Evolutionary conservation across 1,140 invertebrate species (phyloP), one percentile per base, ranked within the genome.

Genomic region (Drosophila tropicalis): DNA sequence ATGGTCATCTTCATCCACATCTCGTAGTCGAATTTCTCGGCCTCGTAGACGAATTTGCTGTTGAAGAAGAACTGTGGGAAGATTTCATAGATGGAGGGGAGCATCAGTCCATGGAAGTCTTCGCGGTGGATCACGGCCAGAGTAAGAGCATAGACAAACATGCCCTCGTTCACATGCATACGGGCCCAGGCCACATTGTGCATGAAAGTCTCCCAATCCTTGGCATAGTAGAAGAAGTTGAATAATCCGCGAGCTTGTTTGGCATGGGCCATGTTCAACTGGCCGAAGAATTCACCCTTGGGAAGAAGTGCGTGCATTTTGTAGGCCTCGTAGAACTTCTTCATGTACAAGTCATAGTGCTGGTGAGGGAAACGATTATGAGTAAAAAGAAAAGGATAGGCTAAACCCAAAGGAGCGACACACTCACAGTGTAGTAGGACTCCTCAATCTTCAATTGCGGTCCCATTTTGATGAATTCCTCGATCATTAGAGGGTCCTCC

Each of bases 61-160:
- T 93, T 93, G 51, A 95, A 29, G 92, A 94, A 96, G 29, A 92
- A 92, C 80, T 94, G 93, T 0, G 95, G 95, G 75, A 94, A 94
- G 55, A 95, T 90, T 92, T 96, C 95, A 71, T 95, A 95, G 39
- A 93, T 93, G 3, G 94, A 91, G 15, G 95, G 95, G 7, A 95
- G 81, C 32, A 94, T 92, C 41, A 95, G 89, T 60, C 93, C 94
- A 5, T 92, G 86, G 25, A 93, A 94, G 60, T 95, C 95, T 2
- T 90, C 70, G 60, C 94, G 94, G 19, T 94, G 93, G n/a, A 94
- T 77, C 2, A 95, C 91, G 5, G 95, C 94, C 60, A 94, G 91
- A 56, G 93, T 94, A 71, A 95, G 84, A 2, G 94, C 93, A 51
- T 94, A 94, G 4, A 93, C 75, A 82, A 95, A 96, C 67, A 94